Evolutionary conservation across 2,113 vertebrate genomes (phyloP), one percentile per base, ranked within the genome.

Genomic region (Felis catus): DNA sequence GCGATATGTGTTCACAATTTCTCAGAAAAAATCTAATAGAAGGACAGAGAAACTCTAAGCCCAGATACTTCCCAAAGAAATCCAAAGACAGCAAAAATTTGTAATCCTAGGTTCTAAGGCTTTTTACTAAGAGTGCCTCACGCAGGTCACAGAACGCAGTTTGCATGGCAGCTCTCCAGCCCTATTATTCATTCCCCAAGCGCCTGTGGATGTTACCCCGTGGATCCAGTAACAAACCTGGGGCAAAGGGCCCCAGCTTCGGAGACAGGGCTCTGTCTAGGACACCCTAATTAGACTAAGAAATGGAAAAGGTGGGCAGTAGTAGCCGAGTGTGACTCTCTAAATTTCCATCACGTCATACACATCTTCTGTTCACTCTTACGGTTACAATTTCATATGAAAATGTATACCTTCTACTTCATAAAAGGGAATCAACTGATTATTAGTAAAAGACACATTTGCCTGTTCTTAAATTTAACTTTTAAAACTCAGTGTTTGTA

Each of bases 401-500:
- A 51, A 86, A 83, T 16, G 11, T 23, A 48, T 0, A 85, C 16
- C 33, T 70, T 86, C 13, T 65, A 81, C 53, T 91, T 96, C 68
- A 93, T 66, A 95, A 96, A 41, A 39, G 58, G 58, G 14, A 96
- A 55, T 74, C 81, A 15, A 48, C 5, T 89, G 39, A 58, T 86
- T 91, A 90, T 58, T 9, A 91, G 29, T 71, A 82, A 53, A 63
- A 74, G 73, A 63, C 10, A 80, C 14, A 55, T 78, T 89, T 63
- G 74, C 31, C 2, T 84, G 55, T 92, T 93, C 53, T 88, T 79
- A 93, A 87, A 81, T 65, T 68, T 82, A 78, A 94, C 73, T 68
- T 89, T 85, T 55, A 81, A 83, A 95, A 93, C 58, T 36, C 82
- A 71, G 19, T 63, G 11, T 92, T 92, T 63, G 19, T 95, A 78